Evolutionary conservation across 1,140 invertebrate genomes (phyloP).

Genomic region (Pseudomyrmex gracilis): DNA sequence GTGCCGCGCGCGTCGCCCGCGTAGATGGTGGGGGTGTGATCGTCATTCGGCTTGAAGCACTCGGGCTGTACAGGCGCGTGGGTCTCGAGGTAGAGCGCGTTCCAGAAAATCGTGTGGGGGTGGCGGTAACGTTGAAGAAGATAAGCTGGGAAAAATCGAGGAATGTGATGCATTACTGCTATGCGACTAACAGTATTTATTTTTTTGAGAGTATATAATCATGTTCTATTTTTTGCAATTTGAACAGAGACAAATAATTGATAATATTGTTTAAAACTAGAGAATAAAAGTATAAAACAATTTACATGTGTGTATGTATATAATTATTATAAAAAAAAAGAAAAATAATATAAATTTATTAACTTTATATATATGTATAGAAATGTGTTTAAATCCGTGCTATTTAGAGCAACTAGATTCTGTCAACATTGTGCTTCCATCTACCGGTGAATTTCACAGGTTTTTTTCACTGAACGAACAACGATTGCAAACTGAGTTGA

Average conservation of each 20-base stretch:
- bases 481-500: background rate
- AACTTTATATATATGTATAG: no score
- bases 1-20: constrained; percentile 75
- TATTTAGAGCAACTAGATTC: constrained; percentile 26
- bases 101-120: constrained; percentile 57
- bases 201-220: background rate
- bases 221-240: background rate
- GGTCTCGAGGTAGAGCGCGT: constrained; percentile 65
- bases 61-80: constrained; percentile 70
- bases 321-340: background rate
- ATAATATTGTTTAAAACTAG: background rate
- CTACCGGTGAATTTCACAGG: constrained; percentile 64
- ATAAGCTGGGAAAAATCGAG: constrained; percentile 22
- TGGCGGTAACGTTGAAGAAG: constrained; percentile 41
- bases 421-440: constrained; percentile 74
- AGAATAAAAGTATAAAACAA: background rate
- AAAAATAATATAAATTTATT: background rate
- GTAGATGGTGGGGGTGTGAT: constrained; percentile 77
- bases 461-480: constrained; percentile 55
- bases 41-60: constrained; percentile 76
- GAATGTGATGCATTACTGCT: constrained; percentile 37
- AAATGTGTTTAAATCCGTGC: background rate
- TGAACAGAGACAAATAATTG: background rate
- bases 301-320: background rate
- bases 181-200: background rate